These are phyloP conservation scores for Sebastes fasciatus DNA, from an alignment of 2,113 vertebrate genomes.

Conservation along the genomic window DNA sequence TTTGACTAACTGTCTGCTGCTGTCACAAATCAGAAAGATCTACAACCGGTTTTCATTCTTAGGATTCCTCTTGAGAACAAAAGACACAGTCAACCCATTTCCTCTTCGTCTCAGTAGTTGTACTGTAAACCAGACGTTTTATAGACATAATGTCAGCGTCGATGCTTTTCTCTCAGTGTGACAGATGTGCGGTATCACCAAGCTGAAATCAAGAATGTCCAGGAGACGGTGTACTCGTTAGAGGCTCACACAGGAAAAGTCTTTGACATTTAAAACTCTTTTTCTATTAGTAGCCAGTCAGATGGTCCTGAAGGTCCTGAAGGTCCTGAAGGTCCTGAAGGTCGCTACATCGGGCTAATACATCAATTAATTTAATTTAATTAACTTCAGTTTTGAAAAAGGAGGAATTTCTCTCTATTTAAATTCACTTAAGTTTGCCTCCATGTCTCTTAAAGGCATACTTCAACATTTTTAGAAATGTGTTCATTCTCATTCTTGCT, in stretches of 20 bases:
- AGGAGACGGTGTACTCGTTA: background rate
- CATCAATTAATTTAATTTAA: conserved; percentile 7
- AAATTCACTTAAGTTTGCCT: too few species aligned
- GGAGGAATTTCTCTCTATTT: background rate
- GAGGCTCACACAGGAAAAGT: background rate
- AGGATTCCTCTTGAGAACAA: background rate
- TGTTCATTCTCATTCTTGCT: background rate
- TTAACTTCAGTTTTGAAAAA: conserved; percentile 3
- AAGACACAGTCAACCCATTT: background rate
- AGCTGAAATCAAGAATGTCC: background rate
- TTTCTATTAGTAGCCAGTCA: conserved; percentile 7
- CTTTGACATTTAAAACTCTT: conserved; percentile 12
- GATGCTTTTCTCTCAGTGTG: background rate
- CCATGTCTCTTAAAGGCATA: too few species aligned
- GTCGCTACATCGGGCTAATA: background rate
- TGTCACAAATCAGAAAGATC: conserved; percentile 20
- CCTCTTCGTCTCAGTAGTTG: background rate
- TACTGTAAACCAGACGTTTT: background rate
- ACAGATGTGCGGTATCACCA: background rate
- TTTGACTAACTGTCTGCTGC: background rate
- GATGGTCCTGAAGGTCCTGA: background rate
- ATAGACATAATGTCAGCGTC: background rate
- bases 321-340: background rate
- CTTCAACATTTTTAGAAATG: background rate
- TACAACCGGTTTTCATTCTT: conserved; percentile 14